Conservation (phyloP, 2,797 vertebrate genomes). For the Austrolebias charrua region DNA sequence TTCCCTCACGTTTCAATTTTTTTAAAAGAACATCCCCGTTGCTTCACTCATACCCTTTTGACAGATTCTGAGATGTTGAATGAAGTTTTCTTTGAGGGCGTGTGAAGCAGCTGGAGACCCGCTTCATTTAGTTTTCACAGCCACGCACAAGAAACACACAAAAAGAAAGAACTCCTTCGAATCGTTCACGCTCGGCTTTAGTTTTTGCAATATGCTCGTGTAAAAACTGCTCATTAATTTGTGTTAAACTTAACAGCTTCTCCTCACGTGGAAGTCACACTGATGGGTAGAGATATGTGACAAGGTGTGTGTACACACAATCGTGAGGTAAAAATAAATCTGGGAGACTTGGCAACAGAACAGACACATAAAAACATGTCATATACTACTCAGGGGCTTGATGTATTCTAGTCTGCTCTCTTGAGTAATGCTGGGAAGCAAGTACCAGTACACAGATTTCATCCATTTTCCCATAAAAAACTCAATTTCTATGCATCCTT, state of each 20-base stretch:
- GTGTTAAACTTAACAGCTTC: constrained; percentile 33
- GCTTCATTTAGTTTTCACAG: constrained; percentile 15
- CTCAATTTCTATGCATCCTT: too few relatives aligned
- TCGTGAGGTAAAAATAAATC: constrained; percentile 48
- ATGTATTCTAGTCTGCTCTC: constrained; percentile 17
- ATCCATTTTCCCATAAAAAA: too few relatives aligned
- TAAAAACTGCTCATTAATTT: constrained; percentile 16
- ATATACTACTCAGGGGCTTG: constrained; percentile 25
- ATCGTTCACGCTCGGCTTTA: neutral
- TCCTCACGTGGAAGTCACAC: constrained; percentile 36
- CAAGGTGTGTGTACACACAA: neutral
- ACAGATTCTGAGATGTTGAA: constrained; percentile 4
- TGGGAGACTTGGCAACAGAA: constrained; percentile 32
- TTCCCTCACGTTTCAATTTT: constrained; percentile 34
- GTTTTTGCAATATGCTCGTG: neutral
- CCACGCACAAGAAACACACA: neutral
- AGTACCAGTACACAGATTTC: too few relatives aligned
- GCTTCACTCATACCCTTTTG: neutral
- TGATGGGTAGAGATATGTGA: constrained; percentile 26
- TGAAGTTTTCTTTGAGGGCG: constrained; percentile 8
- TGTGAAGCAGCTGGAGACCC: constrained; percentile 20
- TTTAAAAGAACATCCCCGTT: constrained; percentile 11
- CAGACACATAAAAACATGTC: constrained; percentile 34
- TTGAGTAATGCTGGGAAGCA: too few relatives aligned
- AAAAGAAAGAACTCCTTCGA: neutral